phyloP scores from a whole-genome alignment of 2,797 vertebrate species.

The Phrynocephalus vlangalii region DNA sequence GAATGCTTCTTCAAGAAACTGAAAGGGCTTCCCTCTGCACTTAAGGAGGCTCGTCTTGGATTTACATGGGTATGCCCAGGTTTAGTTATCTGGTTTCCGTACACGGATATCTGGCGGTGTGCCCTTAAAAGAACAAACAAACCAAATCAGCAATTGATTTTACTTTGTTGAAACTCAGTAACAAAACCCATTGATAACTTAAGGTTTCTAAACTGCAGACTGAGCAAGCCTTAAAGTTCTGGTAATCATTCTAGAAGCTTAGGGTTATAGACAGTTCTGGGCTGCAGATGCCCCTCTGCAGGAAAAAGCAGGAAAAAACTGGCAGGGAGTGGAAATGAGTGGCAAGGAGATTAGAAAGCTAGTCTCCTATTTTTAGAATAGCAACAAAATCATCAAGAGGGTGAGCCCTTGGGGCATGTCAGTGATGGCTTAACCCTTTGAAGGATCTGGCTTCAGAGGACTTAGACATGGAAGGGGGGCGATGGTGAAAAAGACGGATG shows the following conservation, averaged over 20 bases:
- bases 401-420: conserved; percentile 56
- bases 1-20: background rate
- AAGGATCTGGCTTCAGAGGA: background rate
- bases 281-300: conserved; percentile 57
- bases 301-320: conserved; percentile 77
- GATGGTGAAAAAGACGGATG: background rate
- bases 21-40: background rate
- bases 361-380: conserved; percentile 73
- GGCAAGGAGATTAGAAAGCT: conserved; percentile 72
- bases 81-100: background rate
- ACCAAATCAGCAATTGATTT: background rate
- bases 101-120: background rate
- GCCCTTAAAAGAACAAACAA: background rate
- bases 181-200: background rate
- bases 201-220: accelerated
- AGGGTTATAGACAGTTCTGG: conserved; percentile 40
- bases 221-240: background rate
- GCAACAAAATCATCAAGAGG: conserved; percentile 52
- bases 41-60: background rate
- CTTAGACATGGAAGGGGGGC: conserved; percentile 10
- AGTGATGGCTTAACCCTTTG: conserved; percentile 57
- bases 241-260: conserved; percentile 26
- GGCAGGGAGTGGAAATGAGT: conserved; percentile 69
- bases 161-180: background rate
- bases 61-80: background rate